These are phyloP conservation scores for Archivesica marissinica DNA, from an alignment of 1,140 invertebrate species.

Conservation along the genomic window DNA sequence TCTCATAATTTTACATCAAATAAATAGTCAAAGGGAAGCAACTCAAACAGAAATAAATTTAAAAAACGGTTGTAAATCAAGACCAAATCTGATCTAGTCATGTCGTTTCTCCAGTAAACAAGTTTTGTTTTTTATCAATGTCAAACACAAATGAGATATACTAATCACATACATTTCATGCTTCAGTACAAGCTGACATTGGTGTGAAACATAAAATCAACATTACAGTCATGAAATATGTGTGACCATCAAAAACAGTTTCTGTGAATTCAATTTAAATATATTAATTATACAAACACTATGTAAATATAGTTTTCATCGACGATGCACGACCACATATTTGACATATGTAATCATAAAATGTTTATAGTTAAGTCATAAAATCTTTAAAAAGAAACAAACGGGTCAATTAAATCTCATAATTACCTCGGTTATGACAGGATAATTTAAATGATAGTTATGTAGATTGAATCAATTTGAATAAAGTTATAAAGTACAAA, in stretches of 20 bases:
- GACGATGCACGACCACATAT: background rate
- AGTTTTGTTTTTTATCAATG: background rate
- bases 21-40: constrained; percentile 18
- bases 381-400: constrained; percentile 30
- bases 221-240: background rate
- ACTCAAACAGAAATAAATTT: background rate
- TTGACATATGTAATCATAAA: constrained; percentile 39
- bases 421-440: constrained; percentile 12
- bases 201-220: background rate
- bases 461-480: constrained; percentile 31
- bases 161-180: background rate
- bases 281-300: constrained; percentile 22
- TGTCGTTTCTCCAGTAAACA: no score
- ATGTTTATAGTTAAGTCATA: constrained; percentile 24
- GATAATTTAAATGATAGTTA: constrained; percentile 16
- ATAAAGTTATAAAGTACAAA: constrained; percentile 38
- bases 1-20: no score
- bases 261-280: constrained; percentile 46
- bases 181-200: background rate
- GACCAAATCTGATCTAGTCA: background rate
- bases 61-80: background rate
- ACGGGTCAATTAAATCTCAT: constrained; percentile 25
- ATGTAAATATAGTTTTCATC: constrained; percentile 31
- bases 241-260: constrained; percentile 8
- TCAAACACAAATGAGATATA: background rate